Evolutionary conservation across 2,113 vertebrate species (phyloP).

Genomic region (Bos javanicus): DNA sequence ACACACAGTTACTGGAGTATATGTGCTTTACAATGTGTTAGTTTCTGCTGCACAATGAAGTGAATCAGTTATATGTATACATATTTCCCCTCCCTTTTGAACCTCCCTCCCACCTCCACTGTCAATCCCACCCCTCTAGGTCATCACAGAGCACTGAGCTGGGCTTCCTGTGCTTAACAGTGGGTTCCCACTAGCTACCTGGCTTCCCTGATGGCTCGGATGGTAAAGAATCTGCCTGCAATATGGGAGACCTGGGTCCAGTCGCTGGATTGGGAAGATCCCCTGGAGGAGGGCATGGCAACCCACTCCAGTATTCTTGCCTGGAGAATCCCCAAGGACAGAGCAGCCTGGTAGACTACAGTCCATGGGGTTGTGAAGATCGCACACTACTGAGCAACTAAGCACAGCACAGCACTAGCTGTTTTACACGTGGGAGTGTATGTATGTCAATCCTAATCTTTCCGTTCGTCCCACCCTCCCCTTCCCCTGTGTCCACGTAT

Average conservation of each 20-base stretch:
- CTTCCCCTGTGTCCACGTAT: neutral
- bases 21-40: neutral
- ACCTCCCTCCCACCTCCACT: neutral
- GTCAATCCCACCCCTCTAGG: neutral
- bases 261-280: accelerated
- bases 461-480: neutral
- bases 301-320: neutral
- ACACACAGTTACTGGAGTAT: neutral
- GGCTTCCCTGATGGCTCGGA: neutral
- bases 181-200: neutral
- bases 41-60: neutral
- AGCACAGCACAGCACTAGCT: neutral
- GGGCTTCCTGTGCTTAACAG: neutral
- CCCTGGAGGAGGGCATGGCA: neutral
- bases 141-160: neutral
- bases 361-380: neutral
- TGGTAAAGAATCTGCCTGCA: neutral
- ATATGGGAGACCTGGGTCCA: neutral
- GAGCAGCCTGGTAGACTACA: neutral
- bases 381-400: neutral
- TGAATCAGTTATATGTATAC: neutral
- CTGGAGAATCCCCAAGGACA: neutral
- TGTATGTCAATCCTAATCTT: neutral
- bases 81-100: neutral
- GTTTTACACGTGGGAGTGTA: neutral